Percentiles rank a stretch among this genome's conserved stretches.
phyloP scores from a whole-genome alignment of 2,113 vertebrate species.

The Trochalopteron elliotii region DNA sequence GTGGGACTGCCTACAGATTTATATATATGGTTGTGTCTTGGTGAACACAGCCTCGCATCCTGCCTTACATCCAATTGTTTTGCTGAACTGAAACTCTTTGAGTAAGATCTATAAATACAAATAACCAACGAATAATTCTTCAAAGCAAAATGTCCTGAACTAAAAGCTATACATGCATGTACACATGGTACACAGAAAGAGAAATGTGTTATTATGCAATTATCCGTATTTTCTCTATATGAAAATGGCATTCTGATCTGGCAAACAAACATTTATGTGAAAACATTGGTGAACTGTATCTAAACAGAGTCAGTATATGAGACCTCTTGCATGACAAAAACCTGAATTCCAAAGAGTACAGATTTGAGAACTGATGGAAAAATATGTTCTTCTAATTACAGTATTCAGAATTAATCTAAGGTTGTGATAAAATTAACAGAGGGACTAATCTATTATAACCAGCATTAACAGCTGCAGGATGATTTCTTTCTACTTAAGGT shows the following conservation, averaged over 20 bases:
- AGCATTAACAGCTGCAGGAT: not conserved
- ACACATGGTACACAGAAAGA: not conserved
- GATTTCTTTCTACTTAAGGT: not conserved
- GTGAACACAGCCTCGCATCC: not conserved
- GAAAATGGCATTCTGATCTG: not conserved
- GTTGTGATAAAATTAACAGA: not conserved
- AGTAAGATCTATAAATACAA: not conserved
- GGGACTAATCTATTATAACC: not conserved
- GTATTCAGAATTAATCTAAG: not conserved
- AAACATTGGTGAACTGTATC: not conserved
- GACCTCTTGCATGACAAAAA: not conserved
- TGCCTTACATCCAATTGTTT: not conserved
- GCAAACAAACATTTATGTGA: not conserved
- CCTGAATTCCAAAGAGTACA: not conserved
- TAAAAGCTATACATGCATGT: not conserved
- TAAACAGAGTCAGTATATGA: not conserved
- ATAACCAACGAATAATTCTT: not conserved
- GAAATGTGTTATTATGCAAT: not conserved
- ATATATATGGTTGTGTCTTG: not conserved
- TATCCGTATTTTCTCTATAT: not conserved
- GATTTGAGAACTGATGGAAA: not conserved
- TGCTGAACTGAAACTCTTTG: not conserved
- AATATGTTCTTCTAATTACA: slow-evolving; percentile 26
- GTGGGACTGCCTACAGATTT: not conserved
- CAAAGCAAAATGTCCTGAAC: not conserved